These are phyloP conservation scores for Nothoprocta pentlandii DNA, from an alignment of 2,113 vertebrate genomes.

Conservation along the genomic window DNA sequence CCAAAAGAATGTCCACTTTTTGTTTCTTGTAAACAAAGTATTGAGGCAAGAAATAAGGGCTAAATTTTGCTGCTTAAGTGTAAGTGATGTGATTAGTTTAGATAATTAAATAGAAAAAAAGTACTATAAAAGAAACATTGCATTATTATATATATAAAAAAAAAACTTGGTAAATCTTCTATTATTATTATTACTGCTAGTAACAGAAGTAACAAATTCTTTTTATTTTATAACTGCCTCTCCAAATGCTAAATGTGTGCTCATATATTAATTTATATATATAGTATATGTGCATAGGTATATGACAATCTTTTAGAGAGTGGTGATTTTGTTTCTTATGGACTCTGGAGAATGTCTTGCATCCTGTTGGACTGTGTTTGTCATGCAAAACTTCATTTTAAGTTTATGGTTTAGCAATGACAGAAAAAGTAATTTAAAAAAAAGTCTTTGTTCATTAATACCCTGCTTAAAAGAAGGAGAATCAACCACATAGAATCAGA, in stretches of 20 bases:
- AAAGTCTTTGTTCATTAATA: neutral
- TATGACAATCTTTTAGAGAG: neutral
- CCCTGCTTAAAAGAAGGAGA: neutral
- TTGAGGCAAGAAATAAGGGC: neutral
- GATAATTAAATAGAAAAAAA: neutral
- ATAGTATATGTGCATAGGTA: neutral
- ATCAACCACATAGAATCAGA: neutral
- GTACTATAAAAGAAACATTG: neutral
- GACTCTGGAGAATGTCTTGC: neutral
- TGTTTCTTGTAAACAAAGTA: neutral
- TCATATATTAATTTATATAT: neutral
- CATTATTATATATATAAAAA: neutral
- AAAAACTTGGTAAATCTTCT: neutral
- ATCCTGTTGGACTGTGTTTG: neutral
- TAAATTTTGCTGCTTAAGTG: neutral
- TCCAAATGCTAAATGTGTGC: neutral
- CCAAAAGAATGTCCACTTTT: neutral
- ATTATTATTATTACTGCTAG: neutral
- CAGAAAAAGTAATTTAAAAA: neutral
- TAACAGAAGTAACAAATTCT: neutral
- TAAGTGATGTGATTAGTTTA: neutral
- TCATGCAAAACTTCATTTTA: neutral
- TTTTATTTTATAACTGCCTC: neutral
- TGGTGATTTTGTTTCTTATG: neutral
- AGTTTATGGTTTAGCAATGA: neutral